Evolutionary conservation across 2,113 vertebrate genomes (phyloP).

Genomic region (Rissa tridactyla): DNA sequence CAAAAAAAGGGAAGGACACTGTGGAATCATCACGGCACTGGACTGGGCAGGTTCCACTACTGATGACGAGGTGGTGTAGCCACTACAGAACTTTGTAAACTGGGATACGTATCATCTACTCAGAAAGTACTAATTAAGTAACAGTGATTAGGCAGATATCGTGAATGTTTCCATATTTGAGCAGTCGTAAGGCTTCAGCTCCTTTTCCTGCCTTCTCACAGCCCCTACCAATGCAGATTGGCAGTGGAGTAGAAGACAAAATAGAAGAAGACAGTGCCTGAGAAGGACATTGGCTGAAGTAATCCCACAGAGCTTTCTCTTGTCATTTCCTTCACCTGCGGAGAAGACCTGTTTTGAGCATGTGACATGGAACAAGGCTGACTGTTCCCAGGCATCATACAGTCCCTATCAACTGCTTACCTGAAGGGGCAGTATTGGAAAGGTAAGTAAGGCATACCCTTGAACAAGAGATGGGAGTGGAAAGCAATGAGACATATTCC

Average conservation of each 20-base stretch:
- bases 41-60: not conserved
- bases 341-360: not conserved
- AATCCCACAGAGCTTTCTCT: not conserved
- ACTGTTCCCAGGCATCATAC: not conserved
- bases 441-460: not conserved
- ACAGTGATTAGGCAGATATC: not conserved
- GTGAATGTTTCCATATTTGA: not conserved
- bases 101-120: not conserved
- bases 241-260: not conserved
- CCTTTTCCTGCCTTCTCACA: not conserved
- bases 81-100: not conserved
- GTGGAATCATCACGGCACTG: not conserved
- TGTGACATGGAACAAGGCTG: not conserved
- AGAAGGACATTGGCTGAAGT: not conserved
- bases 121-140: not conserved
- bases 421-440: not conserved
- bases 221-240: not conserved
- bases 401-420: not conserved
- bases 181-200: not conserved
- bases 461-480: not conserved
- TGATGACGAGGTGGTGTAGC: rapidly evolving
- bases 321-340: not conserved
- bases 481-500: not conserved
- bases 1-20: not conserved
- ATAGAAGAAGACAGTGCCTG: not conserved